Evolutionary conservation across 2,797 vertebrate genomes (phyloP).

Genomic region (Lindbergichthys nudifrons): DNA sequence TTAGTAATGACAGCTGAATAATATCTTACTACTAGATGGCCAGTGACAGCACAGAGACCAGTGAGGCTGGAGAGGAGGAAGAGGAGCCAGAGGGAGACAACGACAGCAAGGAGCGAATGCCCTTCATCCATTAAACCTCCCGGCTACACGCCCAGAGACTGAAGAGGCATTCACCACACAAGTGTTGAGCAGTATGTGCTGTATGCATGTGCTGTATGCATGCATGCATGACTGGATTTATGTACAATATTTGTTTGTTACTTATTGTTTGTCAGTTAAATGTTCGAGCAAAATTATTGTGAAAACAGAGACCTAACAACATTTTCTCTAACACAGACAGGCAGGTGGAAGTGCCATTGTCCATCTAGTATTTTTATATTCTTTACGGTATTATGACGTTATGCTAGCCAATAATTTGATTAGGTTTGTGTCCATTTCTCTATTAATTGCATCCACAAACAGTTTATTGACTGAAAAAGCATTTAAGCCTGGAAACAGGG

Average conservation of each 20-base stretch:
- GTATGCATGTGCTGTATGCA: constrained; percentile 59
- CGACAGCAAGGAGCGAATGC: constrained; percentile 98
- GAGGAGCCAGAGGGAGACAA: constrained; percentile 97
- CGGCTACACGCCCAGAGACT: constrained; percentile 59
- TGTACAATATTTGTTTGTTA: constrained; percentile 77
- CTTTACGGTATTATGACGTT: constrained; percentile 78
- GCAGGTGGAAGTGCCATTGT: constrained; percentile 87
- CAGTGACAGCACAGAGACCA: constrained; percentile 98
- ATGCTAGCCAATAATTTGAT: constrained; percentile 41
- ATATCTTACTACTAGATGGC: constrained; percentile 90
- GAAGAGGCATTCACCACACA: constrained; percentile 69
- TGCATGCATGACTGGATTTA: constrained; percentile 53
- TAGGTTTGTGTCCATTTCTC: constrained; percentile 47
- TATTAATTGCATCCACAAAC: constrained; percentile 35
- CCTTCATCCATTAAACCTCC: constrained; percentile 93
- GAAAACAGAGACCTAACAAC: constrained; percentile 41
- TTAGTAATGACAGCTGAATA: constrained; percentile 16
- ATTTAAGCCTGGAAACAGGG: too few species aligned
- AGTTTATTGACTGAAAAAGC: too few species aligned
- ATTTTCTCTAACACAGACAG: constrained; percentile 41
- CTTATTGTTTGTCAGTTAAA: constrained; percentile 86
- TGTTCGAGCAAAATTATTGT: constrained; percentile 83
- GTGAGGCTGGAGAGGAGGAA: constrained; percentile 97
- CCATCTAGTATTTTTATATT: constrained; percentile 81
- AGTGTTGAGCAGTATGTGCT: constrained; percentile 86